Percentiles rank a stretch among this genome's conserved stretches.
phyloP scores from a whole-genome alignment of 2,888 invertebrate species.

The Chironomus tentans region DNA sequence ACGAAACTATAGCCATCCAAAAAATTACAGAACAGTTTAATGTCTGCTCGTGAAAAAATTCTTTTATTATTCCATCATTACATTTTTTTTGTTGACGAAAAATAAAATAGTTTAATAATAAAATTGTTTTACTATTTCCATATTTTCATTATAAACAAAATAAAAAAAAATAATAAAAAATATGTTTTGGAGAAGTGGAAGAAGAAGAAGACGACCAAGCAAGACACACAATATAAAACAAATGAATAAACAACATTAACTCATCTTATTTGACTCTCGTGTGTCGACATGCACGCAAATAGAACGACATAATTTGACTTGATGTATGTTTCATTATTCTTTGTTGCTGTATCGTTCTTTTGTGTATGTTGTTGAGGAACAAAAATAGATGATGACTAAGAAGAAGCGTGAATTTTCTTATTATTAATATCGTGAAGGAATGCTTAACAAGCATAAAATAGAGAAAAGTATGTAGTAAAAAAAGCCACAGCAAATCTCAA shows the following conservation, averaged over 20 bases:
- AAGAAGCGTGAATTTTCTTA: neutral
- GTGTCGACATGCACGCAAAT: conserved; percentile 20
- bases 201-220: too few species aligned
- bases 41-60: too few species aligned
- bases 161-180: neutral
- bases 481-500: neutral
- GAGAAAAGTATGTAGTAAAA: neutral
- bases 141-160: neutral
- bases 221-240: too few species aligned
- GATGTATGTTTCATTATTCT: neutral
- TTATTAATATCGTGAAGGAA: conserved; percentile 19
- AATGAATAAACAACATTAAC: too few species aligned
- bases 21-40: too few species aligned
- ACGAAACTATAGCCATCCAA: too few species aligned
- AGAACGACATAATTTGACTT: conserved; percentile 13
- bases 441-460: neutral
- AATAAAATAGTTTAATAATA: too few species aligned
- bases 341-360: neutral
- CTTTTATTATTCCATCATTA: too few species aligned
- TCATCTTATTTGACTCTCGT: too few species aligned
- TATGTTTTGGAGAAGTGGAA: neutral
- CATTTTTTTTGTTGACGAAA: too few species aligned
- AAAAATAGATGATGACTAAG: too few species aligned
- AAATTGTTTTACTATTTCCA: too few species aligned
- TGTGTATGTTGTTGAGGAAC: neutral